These are phyloP conservation scores for Octodon degus DNA, from an alignment of 2,113 vertebrate genomes.

Conservation along the genomic window DNA sequence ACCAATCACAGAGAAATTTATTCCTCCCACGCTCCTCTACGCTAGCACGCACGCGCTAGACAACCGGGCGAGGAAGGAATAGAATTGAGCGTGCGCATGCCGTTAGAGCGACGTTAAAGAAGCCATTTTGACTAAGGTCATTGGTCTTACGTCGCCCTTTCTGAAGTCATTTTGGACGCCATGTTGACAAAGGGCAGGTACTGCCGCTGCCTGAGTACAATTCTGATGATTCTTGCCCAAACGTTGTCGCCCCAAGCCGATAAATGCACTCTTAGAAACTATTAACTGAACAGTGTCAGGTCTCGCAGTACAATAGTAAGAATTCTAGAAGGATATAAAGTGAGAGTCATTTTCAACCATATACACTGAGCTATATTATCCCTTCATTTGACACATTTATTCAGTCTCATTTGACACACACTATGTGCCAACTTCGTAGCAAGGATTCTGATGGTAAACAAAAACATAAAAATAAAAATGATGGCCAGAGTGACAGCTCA, in stretches of 20 bases:
- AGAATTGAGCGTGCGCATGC: conserved; percentile 3
- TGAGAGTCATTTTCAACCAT: conserved; percentile 36
- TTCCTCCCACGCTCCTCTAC: not conserved
- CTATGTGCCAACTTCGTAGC: conserved; percentile 5
- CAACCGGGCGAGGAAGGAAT: too few relatives aligned
- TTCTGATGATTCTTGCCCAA: not conserved
- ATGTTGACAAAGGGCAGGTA: conserved; percentile 64
- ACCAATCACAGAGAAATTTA: conserved; percentile 75
- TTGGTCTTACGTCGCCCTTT: not conserved
- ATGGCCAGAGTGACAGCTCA: not conserved
- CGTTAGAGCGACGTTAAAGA: not conserved
- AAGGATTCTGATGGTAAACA: not conserved
- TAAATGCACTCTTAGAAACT: not conserved
- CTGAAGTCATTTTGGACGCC: conserved; percentile 28
- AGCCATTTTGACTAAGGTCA: conserved; percentile 71
- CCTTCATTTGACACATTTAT: conserved; percentile 2
- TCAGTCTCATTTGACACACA: conserved; percentile 38
- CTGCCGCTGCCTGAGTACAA: not conserved
- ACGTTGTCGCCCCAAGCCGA: not conserved
- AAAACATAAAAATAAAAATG: conserved; percentile 64
- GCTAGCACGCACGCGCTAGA: not conserved
- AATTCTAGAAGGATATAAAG: conserved; percentile 29
- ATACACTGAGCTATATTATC: conserved; percentile 15
- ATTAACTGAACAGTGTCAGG: not conserved
- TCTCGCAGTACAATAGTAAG: conserved; percentile 12